A percentile compares a stretch with the other conserved stretches of the same genome.
Evolutionary conservation across 1,140 invertebrate genomes (phyloP).

Genomic region (Trichonephila clavipes): DNA sequence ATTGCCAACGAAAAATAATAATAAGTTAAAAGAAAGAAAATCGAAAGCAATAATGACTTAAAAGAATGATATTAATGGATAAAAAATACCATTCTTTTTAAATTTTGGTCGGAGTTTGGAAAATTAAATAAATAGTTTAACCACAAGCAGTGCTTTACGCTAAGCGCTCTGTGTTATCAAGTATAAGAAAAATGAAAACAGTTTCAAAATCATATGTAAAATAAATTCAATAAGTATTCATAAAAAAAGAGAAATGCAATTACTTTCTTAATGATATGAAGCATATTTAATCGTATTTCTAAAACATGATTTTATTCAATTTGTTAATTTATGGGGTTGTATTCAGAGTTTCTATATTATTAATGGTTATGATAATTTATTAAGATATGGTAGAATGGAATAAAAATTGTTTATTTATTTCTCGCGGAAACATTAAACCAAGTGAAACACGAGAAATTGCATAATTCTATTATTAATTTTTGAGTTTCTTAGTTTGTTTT

Average conservation of each 20-base stretch:
- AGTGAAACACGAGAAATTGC: too few relatives aligned
- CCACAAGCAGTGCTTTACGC: not conserved
- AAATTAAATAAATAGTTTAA: slow-evolving; percentile 11
- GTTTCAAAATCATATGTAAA: not conserved
- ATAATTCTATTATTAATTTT: too few relatives aligned
- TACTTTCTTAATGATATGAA: not conserved
- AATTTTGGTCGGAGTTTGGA: not conserved
- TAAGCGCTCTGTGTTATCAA: not conserved
- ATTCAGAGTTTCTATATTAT: not conserved
- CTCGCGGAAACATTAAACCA: too few relatives aligned
- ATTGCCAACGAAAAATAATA: not conserved
- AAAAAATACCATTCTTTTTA: not conserved
- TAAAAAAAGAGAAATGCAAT: not conserved
- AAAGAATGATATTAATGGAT: not conserved
- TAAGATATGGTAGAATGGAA: not conserved
- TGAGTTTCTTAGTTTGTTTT: too few relatives aligned
- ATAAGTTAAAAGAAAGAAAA: not conserved
- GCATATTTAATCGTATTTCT: not conserved
- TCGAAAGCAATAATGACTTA: not conserved
- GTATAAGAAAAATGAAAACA: not conserved
- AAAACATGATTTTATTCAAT: not conserved
- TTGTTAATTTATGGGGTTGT: not conserved
- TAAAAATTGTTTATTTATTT: not conserved
- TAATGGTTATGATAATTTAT: not conserved
- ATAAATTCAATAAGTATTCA: not conserved